Conservation (phyloP, 1,140 invertebrate species). For the Hetaerina americana region DNA sequence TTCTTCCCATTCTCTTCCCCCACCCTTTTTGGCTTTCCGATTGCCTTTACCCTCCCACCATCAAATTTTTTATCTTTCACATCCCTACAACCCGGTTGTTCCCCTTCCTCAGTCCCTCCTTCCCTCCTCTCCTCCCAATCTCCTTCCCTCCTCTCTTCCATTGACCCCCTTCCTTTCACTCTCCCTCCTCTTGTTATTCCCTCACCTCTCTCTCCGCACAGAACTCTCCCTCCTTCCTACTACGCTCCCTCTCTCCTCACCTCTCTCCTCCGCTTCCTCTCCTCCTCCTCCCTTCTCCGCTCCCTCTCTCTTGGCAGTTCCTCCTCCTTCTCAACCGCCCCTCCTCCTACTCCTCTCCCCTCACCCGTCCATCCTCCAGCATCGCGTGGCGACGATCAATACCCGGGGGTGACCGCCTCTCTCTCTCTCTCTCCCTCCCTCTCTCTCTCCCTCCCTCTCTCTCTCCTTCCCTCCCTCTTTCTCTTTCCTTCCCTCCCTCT, state of each 20-base stretch:
- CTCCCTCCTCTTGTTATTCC: neutral
- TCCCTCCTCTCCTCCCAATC: neutral
- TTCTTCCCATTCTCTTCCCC: too few species aligned
- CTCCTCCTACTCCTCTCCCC: neutral
- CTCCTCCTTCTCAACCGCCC: neutral
- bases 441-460: too few species aligned
- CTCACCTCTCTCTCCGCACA: neutral
- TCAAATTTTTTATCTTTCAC: neutral
- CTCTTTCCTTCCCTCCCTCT: too few species aligned
- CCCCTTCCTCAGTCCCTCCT: neutral
- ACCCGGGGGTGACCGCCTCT: neutral
- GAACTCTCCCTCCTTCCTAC: neutral
- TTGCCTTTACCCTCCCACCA: neutral
- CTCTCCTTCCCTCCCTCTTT: too few species aligned
- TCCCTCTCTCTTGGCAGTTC: neutral
- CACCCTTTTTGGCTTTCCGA: too few species aligned
- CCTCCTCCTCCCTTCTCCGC: neutral
- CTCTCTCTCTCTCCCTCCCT: neutral
- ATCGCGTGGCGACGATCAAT: neutral
- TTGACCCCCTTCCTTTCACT: neutral
- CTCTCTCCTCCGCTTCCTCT: neutral
- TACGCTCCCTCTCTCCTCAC: neutral
- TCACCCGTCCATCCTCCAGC: neutral
- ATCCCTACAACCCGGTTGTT: too few species aligned
- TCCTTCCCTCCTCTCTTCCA: neutral